Percentiles rank a stretch among this genome's conserved stretches.
Conservation (phyloP, 2,888 invertebrate genomes). For the Heteromyza rotundicornis region DNA sequence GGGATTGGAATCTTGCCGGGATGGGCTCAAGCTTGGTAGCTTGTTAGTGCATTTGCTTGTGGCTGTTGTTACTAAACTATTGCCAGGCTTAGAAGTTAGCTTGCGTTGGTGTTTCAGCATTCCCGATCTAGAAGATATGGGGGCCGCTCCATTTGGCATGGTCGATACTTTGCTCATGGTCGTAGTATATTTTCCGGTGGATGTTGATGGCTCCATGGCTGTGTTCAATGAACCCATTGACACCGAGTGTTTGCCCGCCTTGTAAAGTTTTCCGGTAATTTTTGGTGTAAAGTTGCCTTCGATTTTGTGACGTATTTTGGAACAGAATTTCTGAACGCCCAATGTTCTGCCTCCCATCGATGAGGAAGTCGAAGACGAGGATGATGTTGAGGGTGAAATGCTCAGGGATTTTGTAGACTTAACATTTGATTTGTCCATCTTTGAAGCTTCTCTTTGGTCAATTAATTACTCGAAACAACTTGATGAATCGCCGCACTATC, state of each 20-base stretch:
- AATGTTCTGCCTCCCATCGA: background rate
- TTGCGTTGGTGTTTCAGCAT: constrained; percentile 30
- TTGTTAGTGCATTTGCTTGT: constrained; percentile 9
- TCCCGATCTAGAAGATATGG: constrained; percentile 11
- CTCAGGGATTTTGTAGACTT: constrained; percentile 10
- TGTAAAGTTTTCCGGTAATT: constrained; percentile 51
- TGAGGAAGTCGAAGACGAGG: constrained; percentile 15
- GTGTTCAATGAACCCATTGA: constrained; percentile 47
- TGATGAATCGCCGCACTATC: too few species aligned
- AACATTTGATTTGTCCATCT: background rate
- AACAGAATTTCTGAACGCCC: constrained; percentile 55
- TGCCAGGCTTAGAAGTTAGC: constrained; percentile 22
- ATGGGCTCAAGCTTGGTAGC: constrained; percentile 22
- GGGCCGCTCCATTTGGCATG: background rate
- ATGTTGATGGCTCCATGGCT: constrained; percentile 26
- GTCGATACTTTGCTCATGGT: constrained; percentile 12
- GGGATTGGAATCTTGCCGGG: background rate
- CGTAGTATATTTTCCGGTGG: constrained; percentile 30
- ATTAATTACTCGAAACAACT: too few species aligned
- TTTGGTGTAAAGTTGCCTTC: constrained; percentile 60
- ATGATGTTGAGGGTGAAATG: constrained; percentile 20
- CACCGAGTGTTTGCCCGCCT: constrained; percentile 51
- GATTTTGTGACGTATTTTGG: constrained; percentile 60
- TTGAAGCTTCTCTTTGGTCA: too few species aligned
- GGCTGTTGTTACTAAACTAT: background rate